Base-by-base conservation (phyloP, 2,888 invertebrate genomes). In the Thereva unica region DNA sequence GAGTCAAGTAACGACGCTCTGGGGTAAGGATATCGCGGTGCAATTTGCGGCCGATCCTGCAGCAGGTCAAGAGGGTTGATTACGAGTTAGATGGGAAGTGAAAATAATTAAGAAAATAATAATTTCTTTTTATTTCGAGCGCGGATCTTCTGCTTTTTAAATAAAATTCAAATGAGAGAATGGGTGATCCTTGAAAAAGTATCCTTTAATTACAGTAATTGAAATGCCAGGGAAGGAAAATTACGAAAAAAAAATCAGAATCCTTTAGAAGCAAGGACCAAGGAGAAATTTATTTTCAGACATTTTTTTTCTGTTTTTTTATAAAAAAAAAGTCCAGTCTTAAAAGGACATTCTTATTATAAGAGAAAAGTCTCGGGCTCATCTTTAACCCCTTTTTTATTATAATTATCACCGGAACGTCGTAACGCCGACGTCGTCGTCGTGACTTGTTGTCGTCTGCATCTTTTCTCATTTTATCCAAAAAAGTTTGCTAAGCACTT, bases 401-500 rank as follows among this genome's bases (percentile, higher is more conserved):
- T 44, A 42, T 56, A 35, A 56, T 56, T 44, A 35, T 56, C 56
- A 44, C 38, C 23, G 56, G 9, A 40, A 56, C 42, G 44, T 42
- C 42, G 35, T 23, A 44, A 23, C 23, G 23, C 5, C 12, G n/a
- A 34, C 44, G 42, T 56, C 56, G 35, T 38, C 12, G 54, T 38
- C 45, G 23, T 49, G 6, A 10, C 7, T 4, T 10, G 49, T 56
- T 38, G 23, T 66, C 66, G 41, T 66, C 40, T 65, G 50, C 49
- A 61, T 50, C 40, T 53, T 64, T 64, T 64, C 44, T 44, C 44
- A 23, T 56, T 23, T 37, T 12, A 42, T 45, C 45, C 47, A 64
- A 67, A 67, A 67, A 67, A 67, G 68, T 71, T 69, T 69, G 44
- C 70, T 42, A 56, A 69, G 69, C 69, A 68, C 69, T 71, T 64